These are phyloP conservation scores for Benthosema pterotum DNA, from an alignment of 2,797 vertebrate genomes.

Conservation along the genomic window DNA sequence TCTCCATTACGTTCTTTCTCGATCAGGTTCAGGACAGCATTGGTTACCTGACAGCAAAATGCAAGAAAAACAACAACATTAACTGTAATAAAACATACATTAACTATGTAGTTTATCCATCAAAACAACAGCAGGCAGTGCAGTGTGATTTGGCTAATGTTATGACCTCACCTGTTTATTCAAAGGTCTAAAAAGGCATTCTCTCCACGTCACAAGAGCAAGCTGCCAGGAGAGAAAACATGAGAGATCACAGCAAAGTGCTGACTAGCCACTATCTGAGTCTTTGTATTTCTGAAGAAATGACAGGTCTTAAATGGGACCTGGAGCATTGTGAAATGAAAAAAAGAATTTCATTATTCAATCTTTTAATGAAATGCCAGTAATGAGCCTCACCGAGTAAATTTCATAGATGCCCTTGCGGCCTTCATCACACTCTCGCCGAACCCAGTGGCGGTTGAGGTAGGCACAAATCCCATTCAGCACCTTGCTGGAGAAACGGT, in stretches of 20 bases:
- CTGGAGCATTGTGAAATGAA: too few species aligned
- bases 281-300: too few species aligned
- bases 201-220: slow-evolving; percentile 98
- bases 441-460: slow-evolving; percentile 98
- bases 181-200: slow-evolving; percentile 96
- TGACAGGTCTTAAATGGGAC: too few species aligned
- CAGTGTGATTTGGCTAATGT: too few species aligned
- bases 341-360: too few species aligned
- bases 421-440: slow-evolving; percentile 96
- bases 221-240: slow-evolving; percentile 78
- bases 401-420: slow-evolving; percentile 92
- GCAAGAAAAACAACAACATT: neutral
- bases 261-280: too few species aligned
- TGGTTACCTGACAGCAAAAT: slow-evolving; percentile 86
- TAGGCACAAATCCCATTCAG: slow-evolving; percentile 98
- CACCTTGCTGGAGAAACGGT: slow-evolving; percentile 98
- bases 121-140: too few species aligned
- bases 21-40: slow-evolving; percentile 97
- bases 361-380: too few species aligned
- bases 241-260: too few species aligned
- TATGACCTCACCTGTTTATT: slow-evolving; percentile 92
- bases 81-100: too few species aligned
- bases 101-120: neutral
- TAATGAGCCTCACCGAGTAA: slow-evolving; percentile 71
- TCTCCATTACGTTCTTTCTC: slow-evolving; percentile 97